These are phyloP conservation scores for Pyrocephalus nanus DNA, from an alignment of 2,797 vertebrate species.

Conservation along the genomic window DNA sequence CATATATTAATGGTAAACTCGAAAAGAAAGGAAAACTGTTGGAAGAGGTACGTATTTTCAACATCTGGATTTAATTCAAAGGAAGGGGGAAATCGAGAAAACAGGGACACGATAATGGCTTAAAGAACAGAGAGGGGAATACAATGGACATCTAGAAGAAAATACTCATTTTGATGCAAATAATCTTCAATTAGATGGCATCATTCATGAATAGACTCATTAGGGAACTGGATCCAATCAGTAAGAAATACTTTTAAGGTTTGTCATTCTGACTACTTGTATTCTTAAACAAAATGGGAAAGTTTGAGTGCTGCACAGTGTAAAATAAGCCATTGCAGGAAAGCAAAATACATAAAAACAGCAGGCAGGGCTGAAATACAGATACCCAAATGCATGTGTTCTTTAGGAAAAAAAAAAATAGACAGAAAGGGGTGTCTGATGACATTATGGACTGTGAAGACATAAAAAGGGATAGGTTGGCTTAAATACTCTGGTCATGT, in stretches of 20 bases:
- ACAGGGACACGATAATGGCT: not conserved
- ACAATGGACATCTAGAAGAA: not conserved
- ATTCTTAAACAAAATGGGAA: not conserved
- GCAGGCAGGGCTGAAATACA: not conserved
- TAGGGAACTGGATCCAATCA: not conserved
- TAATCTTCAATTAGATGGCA: not conserved
- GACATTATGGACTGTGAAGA: not conserved
- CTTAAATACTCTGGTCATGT: not conserved
- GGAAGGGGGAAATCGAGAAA: constrained; percentile 17
- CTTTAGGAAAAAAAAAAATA: constrained; percentile 11
- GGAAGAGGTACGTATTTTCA: not conserved
- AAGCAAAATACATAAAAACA: not conserved
- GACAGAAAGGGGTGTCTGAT: not conserved
- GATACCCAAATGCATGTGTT: not conserved
- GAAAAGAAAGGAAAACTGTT: not conserved
- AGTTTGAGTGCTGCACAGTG: not conserved
- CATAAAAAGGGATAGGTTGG: not conserved
- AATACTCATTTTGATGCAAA: constrained; percentile 33
- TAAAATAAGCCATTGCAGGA: not conserved
- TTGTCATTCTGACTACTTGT: not conserved
- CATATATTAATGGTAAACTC: not conserved
- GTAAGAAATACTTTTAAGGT: not conserved
- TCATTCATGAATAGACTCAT: not conserved
- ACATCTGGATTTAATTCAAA: constrained; percentile 44
- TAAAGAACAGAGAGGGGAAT: not conserved